Evolutionary conservation across 2,797 vertebrate species (phyloP), one percentile per base, ranked within the genome.

Genomic region (Chelon auratus): DNA sequence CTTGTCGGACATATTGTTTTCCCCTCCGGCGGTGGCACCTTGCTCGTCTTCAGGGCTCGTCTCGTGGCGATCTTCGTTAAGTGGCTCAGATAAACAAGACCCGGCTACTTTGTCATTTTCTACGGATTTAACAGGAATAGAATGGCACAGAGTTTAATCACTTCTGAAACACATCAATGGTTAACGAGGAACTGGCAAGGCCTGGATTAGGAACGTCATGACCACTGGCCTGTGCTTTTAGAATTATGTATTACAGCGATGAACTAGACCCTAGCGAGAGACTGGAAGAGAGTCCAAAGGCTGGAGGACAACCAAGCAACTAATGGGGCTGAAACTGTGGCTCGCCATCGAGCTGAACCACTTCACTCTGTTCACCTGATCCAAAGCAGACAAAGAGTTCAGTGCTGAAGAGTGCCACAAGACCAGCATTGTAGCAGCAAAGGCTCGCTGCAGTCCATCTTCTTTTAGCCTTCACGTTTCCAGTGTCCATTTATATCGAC

Each of bases 81-180:
- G 96, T 83, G 94, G 94, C 93, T 98, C 97, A 97, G 97, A 97
- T 95, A 97, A 97, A 99, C 97, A 98, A 98, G 96, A 97, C 97
- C 96, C 97, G 95, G 97, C 97, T 96, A 98, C 96, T 97, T 97
- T 98, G 95, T 97, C 97, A 97, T 96, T 97, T 97, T 98, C 97
- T 99, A 98, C 96, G 97, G 97, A 98, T 98, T 97, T 98, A 99
- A 99, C 97, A 97, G 97, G 97, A 98, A 98, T 98, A 98, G 96
- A 99, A 99, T 97, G 96, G 96, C 95, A 93, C 92, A 97, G 93
- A 97, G 96, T 98, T 99, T 98, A 98, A 98, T 98, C 94, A 99
- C 97, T 97, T 98, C 96, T 96, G 95, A 97, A 96, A 97, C 95
- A 98, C 94, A 98, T 95, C 95, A 97, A 96, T 95, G 94, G 95